Evolutionary conservation across 2,113 vertebrate species (phyloP).

Genomic region (Ictalurus furcatus): DNA sequence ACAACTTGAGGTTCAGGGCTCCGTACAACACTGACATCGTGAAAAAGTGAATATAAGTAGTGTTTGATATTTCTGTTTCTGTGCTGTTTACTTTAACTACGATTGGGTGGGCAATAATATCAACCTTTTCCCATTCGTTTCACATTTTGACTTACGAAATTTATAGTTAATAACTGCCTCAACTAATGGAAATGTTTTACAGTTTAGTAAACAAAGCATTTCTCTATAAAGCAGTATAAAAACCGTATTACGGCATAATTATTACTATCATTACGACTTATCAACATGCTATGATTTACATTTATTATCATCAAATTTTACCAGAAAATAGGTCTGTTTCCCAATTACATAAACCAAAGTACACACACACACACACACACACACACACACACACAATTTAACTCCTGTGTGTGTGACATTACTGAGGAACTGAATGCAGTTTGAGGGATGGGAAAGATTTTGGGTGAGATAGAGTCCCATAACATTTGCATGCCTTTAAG

Average conservation of each 20-base stretch:
- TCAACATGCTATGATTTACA: background rate
- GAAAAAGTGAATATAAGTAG: background rate
- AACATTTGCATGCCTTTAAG: slow-evolving; percentile 3
- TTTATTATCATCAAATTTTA: background rate
- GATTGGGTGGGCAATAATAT: background rate
- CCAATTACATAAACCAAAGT: background rate
- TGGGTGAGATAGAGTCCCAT: background rate
- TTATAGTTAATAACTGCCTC: background rate
- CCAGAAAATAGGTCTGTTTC: too few relatives aligned
- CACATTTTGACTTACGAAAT: background rate
- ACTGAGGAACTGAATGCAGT: background rate
- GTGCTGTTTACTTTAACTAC: background rate
- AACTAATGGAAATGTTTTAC: background rate
- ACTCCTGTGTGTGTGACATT: background rate
- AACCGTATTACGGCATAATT: background rate
- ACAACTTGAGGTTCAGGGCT: background rate
- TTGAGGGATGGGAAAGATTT: slow-evolving; percentile 7
- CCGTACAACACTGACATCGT: background rate
- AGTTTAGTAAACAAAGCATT: background rate
- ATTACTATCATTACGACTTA: background rate
- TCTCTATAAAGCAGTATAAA: background rate
- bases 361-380: background rate
- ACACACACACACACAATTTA: background rate
- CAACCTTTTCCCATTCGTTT: background rate
- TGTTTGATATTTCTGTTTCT: background rate